Evolutionary conservation across 1,140 invertebrate species (phyloP), one percentile per base, ranked within the genome.

Genomic region (Ericerus pela): DNA sequence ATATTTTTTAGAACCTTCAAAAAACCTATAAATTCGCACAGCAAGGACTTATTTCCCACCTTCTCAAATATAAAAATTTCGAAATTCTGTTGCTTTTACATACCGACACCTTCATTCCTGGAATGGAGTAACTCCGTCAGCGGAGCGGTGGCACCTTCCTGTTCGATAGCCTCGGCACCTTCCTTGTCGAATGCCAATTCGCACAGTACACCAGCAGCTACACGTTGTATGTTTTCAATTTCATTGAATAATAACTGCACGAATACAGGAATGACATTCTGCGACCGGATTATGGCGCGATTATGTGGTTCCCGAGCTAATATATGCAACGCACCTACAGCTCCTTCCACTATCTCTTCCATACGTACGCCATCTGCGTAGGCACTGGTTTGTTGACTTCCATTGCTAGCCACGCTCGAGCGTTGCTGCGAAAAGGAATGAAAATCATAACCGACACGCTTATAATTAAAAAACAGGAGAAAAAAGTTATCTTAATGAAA

Each of bases 301-400:
- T 96, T 97, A 69, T 94, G 82, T 0, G 83, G 82, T 70, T 99
- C 94, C 51, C 91, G 74, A 1, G 94, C 93, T n/a, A 99, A 75
- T 66, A 97, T 96, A 69, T 98, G 94, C 47, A 99, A 76, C 29
- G 95, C 94, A 2, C 94, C 94, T 12, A 97, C 92, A 20, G 90
- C 93, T 38, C 93, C 92, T 70, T 97, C 94, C 8, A 97, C 90
- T 57, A 98, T 96, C 71, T 97, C 94, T 67, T 97, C 94, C 94
- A 98, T 96, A 28, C 92, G 77, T 1, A 97, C 93, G 54, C 92
- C 93, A 73, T 97, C 93, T 1, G 91, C 87, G 70, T 95, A 94
- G 1, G 86, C 83, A 8, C 76, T 73, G 81, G 26, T 82, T 79
- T 55, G 53, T 51, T 37, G 58, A 37, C 51, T 58, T 33, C 80